phyloP scores from a whole-genome alignment of 2,797 vertebrate genomes.

The Pogonophryne albipinna region DNA sequence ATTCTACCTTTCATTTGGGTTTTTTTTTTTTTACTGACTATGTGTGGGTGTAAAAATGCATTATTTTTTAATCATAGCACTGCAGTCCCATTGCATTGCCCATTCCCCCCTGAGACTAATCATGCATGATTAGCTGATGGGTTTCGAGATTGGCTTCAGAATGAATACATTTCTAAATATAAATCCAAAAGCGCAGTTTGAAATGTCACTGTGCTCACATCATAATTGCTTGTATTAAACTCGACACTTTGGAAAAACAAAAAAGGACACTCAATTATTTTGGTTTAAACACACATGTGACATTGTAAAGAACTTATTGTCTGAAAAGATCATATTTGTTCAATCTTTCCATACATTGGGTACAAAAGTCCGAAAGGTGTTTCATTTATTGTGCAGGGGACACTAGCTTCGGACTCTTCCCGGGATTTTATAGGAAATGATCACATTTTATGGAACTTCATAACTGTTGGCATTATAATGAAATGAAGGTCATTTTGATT shows the following conservation, averaged over 20 bases:
- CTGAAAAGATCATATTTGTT: neutral
- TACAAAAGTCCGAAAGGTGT: neutral
- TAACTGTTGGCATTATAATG: constrained; percentile 40
- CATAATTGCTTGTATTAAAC: constrained; percentile 23
- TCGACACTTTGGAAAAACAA: constrained; percentile 13
- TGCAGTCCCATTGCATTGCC: constrained; percentile 35
- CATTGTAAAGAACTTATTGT: neutral
- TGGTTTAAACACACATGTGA: constrained; percentile 1
- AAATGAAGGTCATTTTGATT: constrained; percentile 56
- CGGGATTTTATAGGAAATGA: constrained; percentile 43
- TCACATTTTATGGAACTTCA: constrained; percentile 46
- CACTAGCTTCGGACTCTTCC: neutral
- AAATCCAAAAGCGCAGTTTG: constrained; percentile 44
- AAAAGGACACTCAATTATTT: constrained; percentile 5
- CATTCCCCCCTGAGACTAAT: constrained; percentile 59
- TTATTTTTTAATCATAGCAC: constrained; percentile 59
- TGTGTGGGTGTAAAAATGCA: constrained; percentile 60
- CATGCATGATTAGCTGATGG: constrained; percentile 71
- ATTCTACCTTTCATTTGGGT: constrained; percentile 24
- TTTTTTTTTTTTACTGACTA: constrained; percentile 22
- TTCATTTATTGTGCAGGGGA: constrained; percentile 15
- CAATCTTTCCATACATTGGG: neutral
- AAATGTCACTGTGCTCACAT: constrained; percentile 47
- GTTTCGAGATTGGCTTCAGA: constrained; percentile 54
- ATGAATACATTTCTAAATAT: constrained; percentile 60